Evolutionary conservation across 2,888 invertebrate species (phyloP).

Genomic region (Aphrophora alni): DNA sequence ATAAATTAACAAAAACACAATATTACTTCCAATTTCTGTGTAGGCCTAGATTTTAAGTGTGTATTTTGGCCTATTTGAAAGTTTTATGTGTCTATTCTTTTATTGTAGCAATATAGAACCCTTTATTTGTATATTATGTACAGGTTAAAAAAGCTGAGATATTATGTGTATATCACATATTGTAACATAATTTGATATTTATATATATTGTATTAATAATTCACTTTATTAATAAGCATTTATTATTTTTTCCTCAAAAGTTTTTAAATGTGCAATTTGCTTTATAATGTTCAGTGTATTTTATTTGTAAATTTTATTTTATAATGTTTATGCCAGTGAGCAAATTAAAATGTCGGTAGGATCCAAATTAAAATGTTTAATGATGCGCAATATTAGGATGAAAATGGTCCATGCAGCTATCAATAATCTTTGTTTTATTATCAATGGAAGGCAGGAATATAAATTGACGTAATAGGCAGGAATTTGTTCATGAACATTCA

Average conservation of each 20-base stretch:
- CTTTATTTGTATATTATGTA: neutral
- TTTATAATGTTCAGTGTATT: neutral
- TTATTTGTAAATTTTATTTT: neutral
- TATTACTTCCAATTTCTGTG: neutral
- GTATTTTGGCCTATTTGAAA: neutral
- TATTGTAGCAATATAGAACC: neutral
- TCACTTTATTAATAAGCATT: neutral
- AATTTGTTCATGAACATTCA: no score
- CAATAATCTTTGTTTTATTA: no score
- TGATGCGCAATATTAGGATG: no score
- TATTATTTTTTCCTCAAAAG: no score
- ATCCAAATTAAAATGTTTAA: no score
- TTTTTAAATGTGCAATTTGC: neutral
- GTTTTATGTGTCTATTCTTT: neutral
- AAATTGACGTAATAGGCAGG: no score
- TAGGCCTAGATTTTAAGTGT: neutral
- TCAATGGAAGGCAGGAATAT: no score
- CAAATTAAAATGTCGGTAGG: neutral
- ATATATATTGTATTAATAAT: neutral
- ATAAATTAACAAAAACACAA: neutral
- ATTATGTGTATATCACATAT: neutral
- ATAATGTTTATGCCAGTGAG: neutral
- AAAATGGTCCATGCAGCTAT: no score
- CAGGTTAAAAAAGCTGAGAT: neutral
- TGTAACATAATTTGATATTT: neutral